Base-by-base conservation (phyloP, 2,113 vertebrate genomes). In the Megaceryle maxima region DNA sequence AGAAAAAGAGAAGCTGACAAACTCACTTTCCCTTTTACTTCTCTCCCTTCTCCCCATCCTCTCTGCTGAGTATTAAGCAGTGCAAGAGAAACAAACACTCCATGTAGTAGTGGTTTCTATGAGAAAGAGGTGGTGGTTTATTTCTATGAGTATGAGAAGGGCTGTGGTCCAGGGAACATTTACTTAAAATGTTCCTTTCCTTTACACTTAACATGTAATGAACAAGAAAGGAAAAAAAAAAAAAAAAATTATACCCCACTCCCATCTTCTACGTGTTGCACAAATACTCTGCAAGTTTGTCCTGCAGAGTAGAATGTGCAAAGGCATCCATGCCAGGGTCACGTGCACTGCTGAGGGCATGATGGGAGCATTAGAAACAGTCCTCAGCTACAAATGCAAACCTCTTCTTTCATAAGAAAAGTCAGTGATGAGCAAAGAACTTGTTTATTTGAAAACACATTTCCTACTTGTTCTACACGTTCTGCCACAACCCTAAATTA, bases 271-370 rank as follows among this genome's bases (percentile, higher is more conserved):
- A 48, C 20, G 21, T 25, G 50, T 51, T 51, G 50, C 24, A 25
- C 50, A 51, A 51, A 51, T 51, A 7, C 9, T 16, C 43, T 21
- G 16, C 6, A 10, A n/a, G 10, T 24, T 24, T 31, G 37, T n/a
- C 17, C 57, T 4, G 9, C 64, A 46, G 25, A 74, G 33, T 56
- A 33, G 59, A 57, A 31, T 0, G 1, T 7, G 7, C 16, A 43
- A 33, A 44, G 35, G 46, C 18, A 55, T 11, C 15, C 29, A 16
- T 3, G 2, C 13, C 11, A 66, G 7, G 6, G 28, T 35, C 57
- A 59, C 26, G 5, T 7, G 5, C 8, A 0, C 20, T 57, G 46
- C 46, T 1, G 0, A 26, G 20, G 35, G 44, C 44, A 31, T 0
- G 0, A 28, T 1, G 11, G 69, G 18, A 46, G 35, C 16, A 16